Percentiles rank a stretch among this genome's conserved stretches.
Evolutionary conservation across 2,888 invertebrate genomes (phyloP).

Genomic region (Drymonia ruficornis): DNA sequence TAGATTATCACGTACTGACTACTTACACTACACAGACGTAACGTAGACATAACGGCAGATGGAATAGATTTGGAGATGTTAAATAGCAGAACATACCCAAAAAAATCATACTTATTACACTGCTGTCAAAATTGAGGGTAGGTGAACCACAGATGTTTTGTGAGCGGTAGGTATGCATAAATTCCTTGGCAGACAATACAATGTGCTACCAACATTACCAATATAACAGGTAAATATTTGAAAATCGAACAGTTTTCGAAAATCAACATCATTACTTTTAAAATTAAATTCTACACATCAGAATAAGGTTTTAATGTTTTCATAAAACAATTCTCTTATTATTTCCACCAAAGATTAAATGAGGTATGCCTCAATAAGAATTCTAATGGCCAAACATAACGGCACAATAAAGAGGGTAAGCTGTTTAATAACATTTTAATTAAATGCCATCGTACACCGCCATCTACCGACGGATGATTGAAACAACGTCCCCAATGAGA

Average conservation of each 20-base stretch:
- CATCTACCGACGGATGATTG: constrained; percentile 20
- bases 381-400: constrained; percentile 9
- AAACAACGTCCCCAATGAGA: constrained; percentile 17
- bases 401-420: constrained; percentile 9
- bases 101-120: too few species aligned
- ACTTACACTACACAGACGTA: background rate
- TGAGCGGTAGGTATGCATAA: too few species aligned
- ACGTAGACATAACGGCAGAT: too few species aligned
- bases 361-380: background rate
- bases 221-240: too few species aligned
- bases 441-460: constrained; percentile 17
- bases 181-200: too few species aligned
- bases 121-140: too few species aligned
- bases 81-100: too few species aligned
- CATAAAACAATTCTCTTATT: constrained; percentile 1
- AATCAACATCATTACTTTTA: background rate
- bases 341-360: background rate
- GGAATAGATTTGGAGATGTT: too few species aligned
- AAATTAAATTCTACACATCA: background rate
- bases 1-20: constrained; percentile 15
- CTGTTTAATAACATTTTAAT: constrained; percentile 21
- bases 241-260: background rate
- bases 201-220: too few species aligned
- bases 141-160: too few species aligned
- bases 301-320: constrained; percentile 1